A percentile compares a stretch with the other conserved stretches of the same genome.
Conservation (phyloP, 2,113 vertebrate genomes). For the Chlamydotis undulata region DNA sequence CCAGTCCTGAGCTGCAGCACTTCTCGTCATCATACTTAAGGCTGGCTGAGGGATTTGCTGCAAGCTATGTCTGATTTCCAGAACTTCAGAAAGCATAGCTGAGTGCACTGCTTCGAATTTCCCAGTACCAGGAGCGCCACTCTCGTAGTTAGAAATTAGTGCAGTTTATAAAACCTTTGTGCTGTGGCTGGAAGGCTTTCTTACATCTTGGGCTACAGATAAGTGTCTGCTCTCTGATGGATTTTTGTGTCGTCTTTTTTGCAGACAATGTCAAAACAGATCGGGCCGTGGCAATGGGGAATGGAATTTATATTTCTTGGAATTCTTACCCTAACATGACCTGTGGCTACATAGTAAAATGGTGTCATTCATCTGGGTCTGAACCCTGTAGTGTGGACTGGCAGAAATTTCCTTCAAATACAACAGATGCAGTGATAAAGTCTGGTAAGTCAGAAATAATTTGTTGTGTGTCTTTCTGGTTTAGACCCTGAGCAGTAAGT, state of each 20-base stretch:
- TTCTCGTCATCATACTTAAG: not conserved
- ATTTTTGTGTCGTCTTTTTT: conserved; percentile 23
- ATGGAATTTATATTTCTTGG: conserved; percentile 76
- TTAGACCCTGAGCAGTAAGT: not conserved
- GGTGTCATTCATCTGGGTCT: conserved; percentile 66
- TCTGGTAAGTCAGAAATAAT: conserved; percentile 70
- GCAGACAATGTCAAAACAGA: conserved; percentile 69
- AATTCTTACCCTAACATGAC: conserved; percentile 68
- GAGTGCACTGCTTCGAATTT: not conserved
- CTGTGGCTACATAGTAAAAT: conserved; percentile 78
- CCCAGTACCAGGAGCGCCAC: fast-evolving
- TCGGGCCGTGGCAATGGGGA: conserved; percentile 55
- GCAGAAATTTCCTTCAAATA: conserved; percentile 73
- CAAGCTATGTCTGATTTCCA: conserved; percentile 14
- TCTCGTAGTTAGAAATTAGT: not conserved
- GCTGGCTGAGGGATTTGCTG: conserved; percentile 28
- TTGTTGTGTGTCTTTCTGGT: not conserved
- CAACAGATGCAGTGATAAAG: conserved; percentile 68
- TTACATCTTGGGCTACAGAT: not conserved
- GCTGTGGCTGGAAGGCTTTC: not conserved
- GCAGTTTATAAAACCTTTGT: not conserved
- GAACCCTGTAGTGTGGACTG: conserved; percentile 72
- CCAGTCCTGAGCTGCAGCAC: not conserved
- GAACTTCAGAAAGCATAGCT: not conserved
- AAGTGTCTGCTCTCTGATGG: conserved; percentile 1